Evolutionary conservation across 2,888 invertebrate species (phyloP), one percentile per base, ranked within the genome.

Genomic region (Xestia rhomboidea): DNA sequence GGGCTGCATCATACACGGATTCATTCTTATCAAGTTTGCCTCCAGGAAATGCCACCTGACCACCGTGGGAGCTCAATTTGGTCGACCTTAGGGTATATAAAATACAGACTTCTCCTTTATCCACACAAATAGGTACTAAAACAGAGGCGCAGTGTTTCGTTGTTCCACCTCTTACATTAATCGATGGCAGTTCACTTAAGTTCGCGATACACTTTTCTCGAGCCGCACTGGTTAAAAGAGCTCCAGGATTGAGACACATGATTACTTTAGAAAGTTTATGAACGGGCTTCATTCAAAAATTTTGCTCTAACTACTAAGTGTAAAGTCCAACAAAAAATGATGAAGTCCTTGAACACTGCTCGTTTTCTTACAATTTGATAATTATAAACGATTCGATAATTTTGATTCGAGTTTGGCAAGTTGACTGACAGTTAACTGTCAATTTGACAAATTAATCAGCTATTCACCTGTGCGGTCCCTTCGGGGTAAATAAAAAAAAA

Each of bases 1-100:
- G 89, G 0, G 99, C 99, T 18, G 99, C 98, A 21, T 98, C 97
- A 54, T 97, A 95, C 11, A 97, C 95, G 84, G 96, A 97, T 87
- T 95, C 95, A 84, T 98, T 97, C 2, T 96, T 96, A 83, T 98
- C 98, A 76, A 97, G 96, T 95, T 98, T 98, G 0, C 98, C 99
- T 83, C 98, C 99, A 74, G 98, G 99, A 95, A 99, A 99, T 13
- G 98, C 98, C 24, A 99, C 98, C 95, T 99, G 98, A 0, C 99
- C 98, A 77, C 97, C 97, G 91, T 99, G 98, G 8, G 97, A 97
- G 85, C 97, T 98, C 73, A 99, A 93, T 85, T 97, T 97, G 24
- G 97, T 95, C 11, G 99, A 98, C 72, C 99, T 97, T 63, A 98
- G 94, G 0, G 99, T 99, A 91, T 98, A 99, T 18, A 99, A 95